A percentile compares a stretch with the other conserved stretches of the same genome.
phyloP scores from a whole-genome alignment of 2,888 invertebrate species.

The Camptogramma bilineatum region DNA sequence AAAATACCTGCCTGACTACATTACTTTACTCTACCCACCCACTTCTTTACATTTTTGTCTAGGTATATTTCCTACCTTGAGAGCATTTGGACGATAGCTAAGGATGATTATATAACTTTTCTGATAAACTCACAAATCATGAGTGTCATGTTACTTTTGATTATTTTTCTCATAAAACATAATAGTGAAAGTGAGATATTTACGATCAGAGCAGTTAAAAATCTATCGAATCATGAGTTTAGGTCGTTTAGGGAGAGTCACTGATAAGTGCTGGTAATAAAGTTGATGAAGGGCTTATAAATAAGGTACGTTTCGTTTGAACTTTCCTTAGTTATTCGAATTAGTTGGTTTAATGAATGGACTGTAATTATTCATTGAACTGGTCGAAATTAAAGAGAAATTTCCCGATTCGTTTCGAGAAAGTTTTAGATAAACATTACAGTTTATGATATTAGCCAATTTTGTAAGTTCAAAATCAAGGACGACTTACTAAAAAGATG shows the following conservation, averaged over 20 bases:
- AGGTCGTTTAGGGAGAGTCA: conserved; percentile 59
- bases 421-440: conserved; percentile 11
- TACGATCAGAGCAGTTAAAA: conserved; percentile 60
- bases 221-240: conserved; percentile 52
- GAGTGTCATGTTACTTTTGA: conserved; percentile 34
- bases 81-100: conserved; percentile 3
- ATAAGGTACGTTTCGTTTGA: conserved; percentile 65
- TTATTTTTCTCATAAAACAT: conserved; percentile 45
- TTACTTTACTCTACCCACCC: too few relatives aligned
- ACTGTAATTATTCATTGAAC: conserved; percentile 51
- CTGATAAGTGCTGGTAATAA: conserved; percentile 59
- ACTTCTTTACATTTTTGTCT: too few relatives aligned
- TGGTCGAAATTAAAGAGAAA: conserved; percentile 37
- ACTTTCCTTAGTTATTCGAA: conserved; percentile 67
- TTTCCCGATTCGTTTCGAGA: conserved; percentile 38
- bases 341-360: conserved; percentile 57
- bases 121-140: conserved; percentile 26
- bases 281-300: conserved; percentile 73
- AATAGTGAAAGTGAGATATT: conserved; percentile 67
- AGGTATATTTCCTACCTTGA: not conserved
- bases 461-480: conserved; percentile 2
- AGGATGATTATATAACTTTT: conserved; percentile 8
- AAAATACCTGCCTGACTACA: too few relatives aligned
- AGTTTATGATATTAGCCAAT: not conserved
- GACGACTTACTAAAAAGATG: not conserved